Evolutionary conservation across 1,140 invertebrate genomes (phyloP).

Genomic region (Atopsyche davidsoni): DNA sequence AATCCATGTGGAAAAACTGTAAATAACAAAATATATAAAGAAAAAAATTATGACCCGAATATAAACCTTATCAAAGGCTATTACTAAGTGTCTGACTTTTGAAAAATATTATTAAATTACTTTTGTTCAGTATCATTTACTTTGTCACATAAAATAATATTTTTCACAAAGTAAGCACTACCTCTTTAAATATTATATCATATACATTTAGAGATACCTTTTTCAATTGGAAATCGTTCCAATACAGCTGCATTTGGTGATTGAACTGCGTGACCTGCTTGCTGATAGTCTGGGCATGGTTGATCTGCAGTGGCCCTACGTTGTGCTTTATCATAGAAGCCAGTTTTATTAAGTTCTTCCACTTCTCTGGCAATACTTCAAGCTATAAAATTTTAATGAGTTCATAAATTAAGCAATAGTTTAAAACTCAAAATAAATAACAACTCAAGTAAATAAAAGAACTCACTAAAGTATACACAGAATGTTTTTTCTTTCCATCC

Average conservation of each 20-base stretch:
- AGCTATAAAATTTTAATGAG: conserved; percentile 38
- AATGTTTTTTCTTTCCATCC: conserved; percentile 35
- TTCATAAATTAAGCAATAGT: neutral
- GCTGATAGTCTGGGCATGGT: conserved; percentile 56
- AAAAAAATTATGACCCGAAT: no score
- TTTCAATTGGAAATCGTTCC: conserved; percentile 61
- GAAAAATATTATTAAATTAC: no score
- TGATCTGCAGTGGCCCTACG: conserved; percentile 69
- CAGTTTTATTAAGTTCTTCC: conserved; percentile 80
- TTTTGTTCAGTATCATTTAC: neutral
- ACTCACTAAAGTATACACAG: conserved; percentile 44
- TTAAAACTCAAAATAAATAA: neutral
- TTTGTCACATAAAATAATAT: neutral
- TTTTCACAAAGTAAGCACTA: neutral
- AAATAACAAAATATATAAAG: no score
- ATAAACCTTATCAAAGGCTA: no score
- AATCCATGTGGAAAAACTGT: conserved; percentile 65
- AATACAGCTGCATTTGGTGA: conserved; percentile 67
- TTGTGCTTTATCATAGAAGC: conserved; percentile 78
- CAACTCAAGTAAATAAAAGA: conserved; percentile 3
- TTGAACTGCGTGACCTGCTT: conserved; percentile 70
- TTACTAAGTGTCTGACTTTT: no score
- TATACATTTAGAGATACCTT: conserved; percentile 35
- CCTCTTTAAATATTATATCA: no score
- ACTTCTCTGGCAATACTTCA: conserved; percentile 78